phyloP scores from a whole-genome alignment of 35 echinoderm and acorn worm genomes.

The Anneissia japonica region DNA sequence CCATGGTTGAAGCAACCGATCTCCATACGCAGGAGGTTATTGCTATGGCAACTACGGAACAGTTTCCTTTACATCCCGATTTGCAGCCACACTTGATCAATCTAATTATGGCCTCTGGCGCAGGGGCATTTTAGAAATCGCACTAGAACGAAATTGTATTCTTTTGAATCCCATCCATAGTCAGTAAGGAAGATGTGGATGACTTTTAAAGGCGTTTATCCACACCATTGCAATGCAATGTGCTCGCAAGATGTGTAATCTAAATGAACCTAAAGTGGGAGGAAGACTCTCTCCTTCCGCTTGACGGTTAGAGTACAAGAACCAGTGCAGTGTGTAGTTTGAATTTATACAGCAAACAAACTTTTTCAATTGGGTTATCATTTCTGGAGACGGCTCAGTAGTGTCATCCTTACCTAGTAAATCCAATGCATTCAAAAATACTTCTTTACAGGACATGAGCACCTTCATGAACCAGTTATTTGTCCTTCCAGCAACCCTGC shows the following conservation, averaged over 20 bases:
- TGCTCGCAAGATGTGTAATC: neutral
- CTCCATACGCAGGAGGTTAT: neutral
- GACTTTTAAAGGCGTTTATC: neutral
- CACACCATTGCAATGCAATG: neutral
- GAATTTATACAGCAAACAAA: neutral
- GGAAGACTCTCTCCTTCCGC: neutral
- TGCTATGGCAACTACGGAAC: neutral
- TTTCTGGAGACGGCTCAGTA: neutral
- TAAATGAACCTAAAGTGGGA: neutral
- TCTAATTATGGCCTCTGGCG: neutral
- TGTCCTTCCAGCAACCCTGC: neutral
- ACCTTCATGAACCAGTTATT: neutral
- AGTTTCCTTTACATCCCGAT: neutral
- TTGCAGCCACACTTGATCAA: neutral
- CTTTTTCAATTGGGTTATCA: slow-evolving; percentile 2
- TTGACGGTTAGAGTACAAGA: slow-evolving; percentile 9
- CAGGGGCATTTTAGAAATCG: neutral
- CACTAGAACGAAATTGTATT: neutral
- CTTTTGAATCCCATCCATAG: neutral
- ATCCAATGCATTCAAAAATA: neutral
- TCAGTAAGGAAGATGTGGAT: slow-evolving; percentile 12
- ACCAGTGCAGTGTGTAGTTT: neutral
- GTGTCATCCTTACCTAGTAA: neutral
- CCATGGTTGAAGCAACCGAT: neutral
- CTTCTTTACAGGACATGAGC: neutral